Evolutionary conservation across 2,888 invertebrate genomes (phyloP).

Genomic region (Trachelus troglodyta): DNA sequence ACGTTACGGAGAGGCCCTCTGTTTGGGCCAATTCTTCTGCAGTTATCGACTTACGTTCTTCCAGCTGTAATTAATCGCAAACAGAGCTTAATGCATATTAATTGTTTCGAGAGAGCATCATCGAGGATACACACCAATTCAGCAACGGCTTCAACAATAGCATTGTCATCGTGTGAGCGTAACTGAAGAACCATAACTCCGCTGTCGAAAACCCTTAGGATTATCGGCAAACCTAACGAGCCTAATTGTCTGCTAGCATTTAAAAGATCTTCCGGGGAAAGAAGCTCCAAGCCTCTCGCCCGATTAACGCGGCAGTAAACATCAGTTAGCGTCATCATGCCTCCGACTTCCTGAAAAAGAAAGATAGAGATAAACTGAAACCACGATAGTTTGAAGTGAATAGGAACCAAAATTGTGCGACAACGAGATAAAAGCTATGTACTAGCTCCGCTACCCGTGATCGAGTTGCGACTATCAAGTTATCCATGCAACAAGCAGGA

Average conservation of each 20-base stretch:
- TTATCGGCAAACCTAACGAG: constrained; percentile 76
- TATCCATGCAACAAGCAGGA: no score
- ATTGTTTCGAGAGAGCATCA: neutral
- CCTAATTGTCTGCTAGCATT: constrained; percentile 86
- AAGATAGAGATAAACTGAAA: constrained; percentile 5
- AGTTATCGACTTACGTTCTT: constrained; percentile 78
- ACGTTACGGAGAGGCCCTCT: constrained; percentile 85
- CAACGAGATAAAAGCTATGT: no score
- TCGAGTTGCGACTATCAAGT: no score
- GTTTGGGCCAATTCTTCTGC: constrained; percentile 89
- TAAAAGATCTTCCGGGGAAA: constrained; percentile 96
- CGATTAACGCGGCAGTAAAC: constrained; percentile 97
- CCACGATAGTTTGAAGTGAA: neutral
- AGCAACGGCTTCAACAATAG: constrained; percentile 76
- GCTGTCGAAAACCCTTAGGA: constrained; percentile 87
- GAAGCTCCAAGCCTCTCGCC: constrained; percentile 92
- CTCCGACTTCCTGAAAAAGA: constrained; percentile 81
- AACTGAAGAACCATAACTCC: constrained; percentile 96
- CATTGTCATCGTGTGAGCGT: constrained; percentile 78
- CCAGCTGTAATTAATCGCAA: constrained; percentile 69
- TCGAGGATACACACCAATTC: constrained; percentile 69
- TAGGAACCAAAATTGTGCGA: no score
- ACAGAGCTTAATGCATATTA: neutral
- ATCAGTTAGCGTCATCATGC: constrained; percentile 97
- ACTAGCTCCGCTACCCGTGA: no score